Evolutionary conservation across 2,888 invertebrate species (phyloP), one percentile per base, ranked within the genome.

Genomic region (Villa cingulata): DNA sequence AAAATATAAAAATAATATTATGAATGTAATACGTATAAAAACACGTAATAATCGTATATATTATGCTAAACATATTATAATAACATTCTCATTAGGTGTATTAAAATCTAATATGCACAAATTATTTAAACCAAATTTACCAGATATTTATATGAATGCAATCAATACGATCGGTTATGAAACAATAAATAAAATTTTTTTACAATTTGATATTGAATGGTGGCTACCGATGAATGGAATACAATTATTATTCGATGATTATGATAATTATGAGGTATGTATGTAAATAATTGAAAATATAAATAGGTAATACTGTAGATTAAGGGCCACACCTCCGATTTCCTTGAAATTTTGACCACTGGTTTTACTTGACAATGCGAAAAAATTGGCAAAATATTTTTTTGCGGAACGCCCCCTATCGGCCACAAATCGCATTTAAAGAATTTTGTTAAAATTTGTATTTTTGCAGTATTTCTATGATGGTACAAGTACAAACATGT

Each of bases 141-240:
- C 81, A n/a, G n/a, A 40, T 5, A 48, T 57, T n/a, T 67, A 75
- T 14, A 54, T 51, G 9, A 53, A 58, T 51, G 71, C 72, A 3
- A 76, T 83, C 32, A 58, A 73, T 17, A 62, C 63, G 41, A 69
- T 81, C 53, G 83, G 82, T 2, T 82, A 77, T 61, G 76, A 76
- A 29, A 70, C 75, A 29, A 76, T 83, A 41, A 77, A 79, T 54
- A 84, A 83, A 65, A 73, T 84, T 51, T 80, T 76, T 57, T 65
- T 84, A 32, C 70, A 77, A 54, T 84, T 77, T 63, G 74, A 75
- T 1, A 57, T 70, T 37, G 70, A 73, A 12, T 82, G 81, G 75
- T 82, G 83, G 81, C 61, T 66, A 29, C 58, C 64, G 41, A 57
- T 51, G 29, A 57, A 39, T 50, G 56, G 48, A 44, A 54, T 58